These are phyloP conservation scores for Scomber scombrus DNA, from an alignment of 2,113 vertebrate species.

Conservation along the genomic window DNA sequence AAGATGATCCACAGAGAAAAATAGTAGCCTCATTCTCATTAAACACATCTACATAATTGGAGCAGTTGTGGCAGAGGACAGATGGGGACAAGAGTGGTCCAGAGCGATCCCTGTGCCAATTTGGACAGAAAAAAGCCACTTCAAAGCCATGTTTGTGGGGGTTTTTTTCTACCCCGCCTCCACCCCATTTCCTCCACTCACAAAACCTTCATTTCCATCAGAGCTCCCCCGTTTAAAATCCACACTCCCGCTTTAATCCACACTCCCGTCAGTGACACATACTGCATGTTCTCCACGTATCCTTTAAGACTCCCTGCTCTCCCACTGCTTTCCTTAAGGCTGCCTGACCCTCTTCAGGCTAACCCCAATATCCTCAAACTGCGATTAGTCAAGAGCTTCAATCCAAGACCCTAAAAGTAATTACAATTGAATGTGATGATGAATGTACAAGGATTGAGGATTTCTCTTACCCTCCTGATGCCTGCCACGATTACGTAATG, in stretches of 20 bases:
- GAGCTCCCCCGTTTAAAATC: constrained; percentile 32
- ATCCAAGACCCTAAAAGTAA: constrained; percentile 57
- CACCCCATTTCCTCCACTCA: constrained; percentile 20
- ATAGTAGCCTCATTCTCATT: background rate
- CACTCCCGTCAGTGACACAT: constrained; percentile 43
- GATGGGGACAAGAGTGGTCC: background rate
- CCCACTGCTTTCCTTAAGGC: constrained; percentile 60
- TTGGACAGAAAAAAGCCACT: constrained; percentile 26
- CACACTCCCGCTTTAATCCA: constrained; percentile 62
- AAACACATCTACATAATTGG: background rate
- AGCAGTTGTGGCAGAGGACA: background rate
- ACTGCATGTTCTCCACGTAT: constrained; percentile 40
- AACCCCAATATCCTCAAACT: constrained; percentile 59
- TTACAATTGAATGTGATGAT: constrained; percentile 55
- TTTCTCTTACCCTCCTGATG: background rate
- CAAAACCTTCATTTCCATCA: constrained; percentile 50
- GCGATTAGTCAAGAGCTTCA: constrained; percentile 59
- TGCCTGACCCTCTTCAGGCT: constrained; percentile 47
- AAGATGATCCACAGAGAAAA: no score
- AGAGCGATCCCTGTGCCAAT: background rate
- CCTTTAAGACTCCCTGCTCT: constrained; percentile 46
- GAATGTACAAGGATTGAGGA: constrained; percentile 14
- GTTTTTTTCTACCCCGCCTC: background rate
- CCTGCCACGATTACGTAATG: constrained; percentile 41
- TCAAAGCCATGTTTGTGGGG: constrained; percentile 29